Evolutionary conservation across 2,797 vertebrate genomes (phyloP).

Genomic region (Phoxinus dragarum): DNA sequence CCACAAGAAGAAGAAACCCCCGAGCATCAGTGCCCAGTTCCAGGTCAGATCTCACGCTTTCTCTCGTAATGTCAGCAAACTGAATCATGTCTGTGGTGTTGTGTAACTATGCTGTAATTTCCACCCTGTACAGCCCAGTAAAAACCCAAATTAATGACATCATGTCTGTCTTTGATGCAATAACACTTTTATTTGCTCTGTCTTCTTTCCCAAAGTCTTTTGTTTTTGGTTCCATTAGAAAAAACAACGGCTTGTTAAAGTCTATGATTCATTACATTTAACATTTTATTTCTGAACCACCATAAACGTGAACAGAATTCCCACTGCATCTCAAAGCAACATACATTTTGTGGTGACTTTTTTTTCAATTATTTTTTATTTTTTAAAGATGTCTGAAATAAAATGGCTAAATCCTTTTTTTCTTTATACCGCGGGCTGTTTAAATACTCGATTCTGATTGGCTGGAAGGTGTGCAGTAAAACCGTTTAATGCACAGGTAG

Average conservation of each 20-base stretch:
- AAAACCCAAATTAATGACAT: slow-evolving; percentile 19
- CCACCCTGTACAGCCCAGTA: slow-evolving; percentile 2
- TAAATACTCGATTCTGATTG: too few species aligned
- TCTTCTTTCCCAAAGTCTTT: not conserved
- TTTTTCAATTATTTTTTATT: not conserved
- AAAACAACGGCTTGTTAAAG: not conserved
- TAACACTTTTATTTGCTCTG: not conserved
- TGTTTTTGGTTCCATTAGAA: not conserved
- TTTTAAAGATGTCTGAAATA: not conserved
- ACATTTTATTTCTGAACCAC: not conserved
- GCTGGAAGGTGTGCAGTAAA: too few species aligned
- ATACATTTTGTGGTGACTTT: not conserved
- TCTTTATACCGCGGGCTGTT: too few species aligned
- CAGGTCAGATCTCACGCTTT: slow-evolving; percentile 79
- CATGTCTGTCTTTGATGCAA: slow-evolving; percentile 19
- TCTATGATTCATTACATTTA: not conserved
- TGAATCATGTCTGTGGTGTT: slow-evolving; percentile 2
- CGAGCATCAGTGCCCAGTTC: slow-evolving; percentile 98
- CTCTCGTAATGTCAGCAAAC: not conserved
- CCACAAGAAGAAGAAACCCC: slow-evolving; percentile 99
- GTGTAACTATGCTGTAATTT: not conserved
- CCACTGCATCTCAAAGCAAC: not conserved
- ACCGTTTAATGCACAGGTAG: too few species aligned
- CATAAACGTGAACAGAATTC: not conserved
- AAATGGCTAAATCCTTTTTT: not conserved